These are phyloP conservation scores for Actinostola sp. DNA, from an alignment of 92 coral and sea anemone genomes.

Conservation along the genomic window DNA sequence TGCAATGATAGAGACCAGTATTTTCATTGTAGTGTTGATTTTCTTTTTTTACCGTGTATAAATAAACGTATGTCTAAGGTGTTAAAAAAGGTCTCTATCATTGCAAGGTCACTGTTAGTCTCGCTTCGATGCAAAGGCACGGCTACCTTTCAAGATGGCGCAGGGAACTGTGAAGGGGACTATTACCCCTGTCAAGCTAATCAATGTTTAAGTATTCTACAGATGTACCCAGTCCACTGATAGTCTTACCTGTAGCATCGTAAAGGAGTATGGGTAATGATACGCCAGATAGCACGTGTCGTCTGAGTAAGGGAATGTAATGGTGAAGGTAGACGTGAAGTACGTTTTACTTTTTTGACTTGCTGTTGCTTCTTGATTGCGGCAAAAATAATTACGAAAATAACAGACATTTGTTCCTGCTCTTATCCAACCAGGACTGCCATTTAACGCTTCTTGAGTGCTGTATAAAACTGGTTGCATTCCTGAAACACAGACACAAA, in stretches of 20 bases:
- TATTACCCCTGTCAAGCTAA: too few species aligned
- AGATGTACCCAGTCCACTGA: neutral
- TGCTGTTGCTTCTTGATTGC: conserved; percentile 68
- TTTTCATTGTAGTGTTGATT: too few species aligned
- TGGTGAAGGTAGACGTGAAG: conserved; percentile 91
- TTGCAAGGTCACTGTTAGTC: too few species aligned
- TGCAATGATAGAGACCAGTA: too few species aligned
- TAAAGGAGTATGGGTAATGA: conserved; percentile 95
- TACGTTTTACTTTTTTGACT: conserved; percentile 84
- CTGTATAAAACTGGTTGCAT: conserved; percentile 98
- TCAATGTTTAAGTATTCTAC: neutral
- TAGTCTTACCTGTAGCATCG: conserved; percentile 87
- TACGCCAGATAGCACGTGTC: conserved; percentile 95
- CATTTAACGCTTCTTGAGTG: conserved; percentile 81
- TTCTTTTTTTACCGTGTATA: too few species aligned
- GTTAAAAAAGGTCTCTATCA: too few species aligned
- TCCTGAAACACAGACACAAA: conserved; percentile 39
- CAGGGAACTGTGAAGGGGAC: too few species aligned
- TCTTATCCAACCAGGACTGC: conserved; percentile 94
- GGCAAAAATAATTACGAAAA: conserved; percentile 86
- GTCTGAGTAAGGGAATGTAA: conserved; percentile 79
- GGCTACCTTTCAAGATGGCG: too few species aligned
- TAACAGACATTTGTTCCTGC: conserved; percentile 86
- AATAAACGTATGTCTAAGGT: too few species aligned
- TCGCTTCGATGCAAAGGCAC: too few species aligned